Conservation (phyloP, 2,888 invertebrate species). For the Ganaspis brasiliensis region DNA sequence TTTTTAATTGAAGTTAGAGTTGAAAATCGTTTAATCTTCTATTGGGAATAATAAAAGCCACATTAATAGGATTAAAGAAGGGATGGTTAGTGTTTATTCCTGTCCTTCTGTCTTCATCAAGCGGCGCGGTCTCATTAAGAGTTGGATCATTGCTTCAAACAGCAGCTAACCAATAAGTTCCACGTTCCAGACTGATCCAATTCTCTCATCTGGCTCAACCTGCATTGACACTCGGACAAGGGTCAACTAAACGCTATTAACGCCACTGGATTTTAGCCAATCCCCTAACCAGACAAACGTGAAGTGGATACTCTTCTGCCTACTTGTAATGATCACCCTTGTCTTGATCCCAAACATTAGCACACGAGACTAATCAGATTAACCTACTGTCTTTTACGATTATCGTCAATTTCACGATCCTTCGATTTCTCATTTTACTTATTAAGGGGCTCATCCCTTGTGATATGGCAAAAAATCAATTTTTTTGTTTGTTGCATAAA, state of each 20-base stretch:
- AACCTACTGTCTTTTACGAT: constrained; percentile 47
- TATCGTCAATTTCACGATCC: constrained; percentile 64
- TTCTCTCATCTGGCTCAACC: constrained; percentile 53
- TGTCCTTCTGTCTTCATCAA: neutral
- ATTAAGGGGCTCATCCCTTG: too few relatives aligned
- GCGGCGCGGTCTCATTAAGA: constrained; percentile 6
- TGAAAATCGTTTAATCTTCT: too few relatives aligned
- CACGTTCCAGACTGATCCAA: constrained; percentile 44
- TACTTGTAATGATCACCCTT: constrained; percentile 54
- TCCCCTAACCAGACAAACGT: constrained; percentile 62
- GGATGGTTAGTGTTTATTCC: neutral
- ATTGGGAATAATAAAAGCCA: neutral
- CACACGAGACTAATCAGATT: constrained; percentile 63
- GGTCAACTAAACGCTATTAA: constrained; percentile 72
- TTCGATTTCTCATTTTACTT: constrained; percentile 46
- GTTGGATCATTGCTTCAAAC: constrained; percentile 43
- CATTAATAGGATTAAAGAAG: neutral
- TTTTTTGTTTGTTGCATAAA: too few relatives aligned
- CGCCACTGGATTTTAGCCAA: constrained; percentile 64
- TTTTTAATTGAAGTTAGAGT: too few relatives aligned
- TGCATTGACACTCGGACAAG: constrained; percentile 67
- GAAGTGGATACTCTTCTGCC: constrained; percentile 46
- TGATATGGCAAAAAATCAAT: too few relatives aligned
- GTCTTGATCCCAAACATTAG: constrained; percentile 55
- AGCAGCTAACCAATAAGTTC: constrained; percentile 20